phyloP scores from a whole-genome alignment of 2,888 invertebrate species.

The Resseliella maxima region DNA sequence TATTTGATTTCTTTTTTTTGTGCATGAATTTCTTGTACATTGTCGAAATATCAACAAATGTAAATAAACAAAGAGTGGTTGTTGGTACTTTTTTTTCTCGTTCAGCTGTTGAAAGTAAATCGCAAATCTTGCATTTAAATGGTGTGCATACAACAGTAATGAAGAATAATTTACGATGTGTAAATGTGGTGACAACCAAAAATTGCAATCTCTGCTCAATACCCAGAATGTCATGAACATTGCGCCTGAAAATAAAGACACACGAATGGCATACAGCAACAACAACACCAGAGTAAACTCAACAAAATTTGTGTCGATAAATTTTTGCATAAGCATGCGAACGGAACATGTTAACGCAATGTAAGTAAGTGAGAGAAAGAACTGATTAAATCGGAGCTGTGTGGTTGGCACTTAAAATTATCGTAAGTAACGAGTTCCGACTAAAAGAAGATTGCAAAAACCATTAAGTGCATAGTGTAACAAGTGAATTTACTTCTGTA shows the following conservation, averaged over 20 bases:
- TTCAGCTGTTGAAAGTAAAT: neutral
- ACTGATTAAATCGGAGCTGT: slow-evolving; percentile 47
- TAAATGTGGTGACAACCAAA: slow-evolving; percentile 42
- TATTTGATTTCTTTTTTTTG: neutral
- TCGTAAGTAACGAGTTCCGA: slow-evolving; percentile 51
- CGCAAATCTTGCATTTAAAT: slow-evolving; percentile 7
- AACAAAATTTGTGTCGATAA: neutral
- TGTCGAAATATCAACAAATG: neutral
- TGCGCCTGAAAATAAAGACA: neutral
- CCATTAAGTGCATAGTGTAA: slow-evolving; percentile 55
- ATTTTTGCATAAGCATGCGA: slow-evolving; percentile 38
- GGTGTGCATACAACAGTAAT: neutral
- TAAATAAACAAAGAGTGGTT: neutral
- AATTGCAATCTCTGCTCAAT: slow-evolving; percentile 25
- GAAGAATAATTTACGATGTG: slow-evolving; percentile 34
- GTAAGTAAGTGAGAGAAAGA: neutral
- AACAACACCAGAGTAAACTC: neutral
- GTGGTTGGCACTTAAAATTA: slow-evolving; percentile 51
- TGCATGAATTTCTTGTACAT: neutral
- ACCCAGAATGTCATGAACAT: neutral
- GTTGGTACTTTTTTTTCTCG: too few relatives aligned
- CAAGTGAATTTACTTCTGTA: slow-evolving; percentile 43
- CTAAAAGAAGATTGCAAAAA: slow-evolving; percentile 57
- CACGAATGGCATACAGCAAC: neutral
- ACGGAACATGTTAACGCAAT: neutral